phyloP scores from a whole-genome alignment of 2,888 invertebrate species.

The Trichogramma evanescens region DNA sequence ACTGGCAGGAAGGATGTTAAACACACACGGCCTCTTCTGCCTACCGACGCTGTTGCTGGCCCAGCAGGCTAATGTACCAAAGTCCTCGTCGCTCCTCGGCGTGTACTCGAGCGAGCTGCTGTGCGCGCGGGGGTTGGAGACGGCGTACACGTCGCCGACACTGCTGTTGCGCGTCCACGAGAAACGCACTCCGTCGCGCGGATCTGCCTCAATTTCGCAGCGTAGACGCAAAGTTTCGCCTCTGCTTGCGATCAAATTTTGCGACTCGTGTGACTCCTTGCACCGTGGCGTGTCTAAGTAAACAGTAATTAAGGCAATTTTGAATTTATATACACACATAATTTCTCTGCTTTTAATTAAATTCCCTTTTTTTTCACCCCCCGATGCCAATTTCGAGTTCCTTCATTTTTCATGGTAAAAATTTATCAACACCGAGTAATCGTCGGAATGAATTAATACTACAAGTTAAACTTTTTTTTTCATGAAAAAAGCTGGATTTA shows the following conservation, averaged over 20 bases:
- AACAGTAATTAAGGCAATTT: not conserved
- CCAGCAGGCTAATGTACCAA: conserved; percentile 83
- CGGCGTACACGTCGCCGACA: conserved; percentile 64
- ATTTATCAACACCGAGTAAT: no score
- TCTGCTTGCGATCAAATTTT: conserved; percentile 65
- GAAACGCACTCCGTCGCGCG: conserved; percentile 63
- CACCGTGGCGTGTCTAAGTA: conserved; percentile 69
- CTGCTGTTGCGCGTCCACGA: conserved; percentile 83
- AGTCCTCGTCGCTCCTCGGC: conserved; percentile 55
- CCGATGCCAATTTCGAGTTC: no score
- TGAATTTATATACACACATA: no score
- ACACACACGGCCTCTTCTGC: conserved; percentile 73
- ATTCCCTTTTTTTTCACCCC: not conserved
- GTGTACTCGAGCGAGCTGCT: conserved; percentile 54
- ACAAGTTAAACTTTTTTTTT: no score
- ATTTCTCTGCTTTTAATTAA: no score
- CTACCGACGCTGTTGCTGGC: conserved; percentile 77
- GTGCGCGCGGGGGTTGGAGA: conserved; percentile 57
- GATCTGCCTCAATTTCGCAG: conserved; percentile 77
- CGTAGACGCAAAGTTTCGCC: conserved; percentile 67
- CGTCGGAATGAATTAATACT: no score
- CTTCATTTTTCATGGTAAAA: not conserved
- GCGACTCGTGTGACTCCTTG: conserved; percentile 63
- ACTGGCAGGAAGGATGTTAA: conserved; percentile 77
- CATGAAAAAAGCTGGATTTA: no score